Conservation (phyloP, 2,888 invertebrate species). For the Orthosia gothica region DNA sequence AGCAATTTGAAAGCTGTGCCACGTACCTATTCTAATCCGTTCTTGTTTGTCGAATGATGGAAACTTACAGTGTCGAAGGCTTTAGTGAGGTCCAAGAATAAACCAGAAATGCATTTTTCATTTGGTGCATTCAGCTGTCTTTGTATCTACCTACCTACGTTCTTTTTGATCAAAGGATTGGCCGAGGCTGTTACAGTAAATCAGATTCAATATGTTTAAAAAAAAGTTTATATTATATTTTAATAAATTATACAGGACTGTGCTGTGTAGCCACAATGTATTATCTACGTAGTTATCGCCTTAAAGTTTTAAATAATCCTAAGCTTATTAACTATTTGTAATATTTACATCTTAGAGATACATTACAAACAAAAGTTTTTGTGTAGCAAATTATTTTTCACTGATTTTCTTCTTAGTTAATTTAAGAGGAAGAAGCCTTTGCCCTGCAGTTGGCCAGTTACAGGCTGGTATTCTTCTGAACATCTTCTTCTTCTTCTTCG, state of each 20-base stretch:
- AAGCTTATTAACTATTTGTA: constrained; percentile 25
- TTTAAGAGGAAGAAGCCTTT: no score
- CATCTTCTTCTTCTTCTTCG: constrained; percentile 40
- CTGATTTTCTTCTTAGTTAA: neutral
- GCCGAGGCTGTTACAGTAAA: neutral
- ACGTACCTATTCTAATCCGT: neutral
- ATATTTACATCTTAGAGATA: constrained; percentile 37
- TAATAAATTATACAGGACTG: neutral
- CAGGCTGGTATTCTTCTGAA: constrained; percentile 17
- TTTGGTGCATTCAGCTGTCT: no score
- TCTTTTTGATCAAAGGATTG: neutral
- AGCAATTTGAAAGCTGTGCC: no score
- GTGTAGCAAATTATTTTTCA: neutral
- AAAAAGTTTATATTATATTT: neutral
- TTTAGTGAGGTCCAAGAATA: neutral
- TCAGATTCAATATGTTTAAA: neutral
- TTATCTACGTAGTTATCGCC: neutral
- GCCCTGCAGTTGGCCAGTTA: no score
- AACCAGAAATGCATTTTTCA: no score
- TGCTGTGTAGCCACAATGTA: neutral
- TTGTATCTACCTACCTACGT: neutral
- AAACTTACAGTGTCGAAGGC: neutral
- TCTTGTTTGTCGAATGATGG: neutral
- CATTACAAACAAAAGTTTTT: neutral
- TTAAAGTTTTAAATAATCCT: neutral